Base-by-base conservation (phyloP, 1,140 invertebrate species). In the Hormaphis cornu region DNA sequence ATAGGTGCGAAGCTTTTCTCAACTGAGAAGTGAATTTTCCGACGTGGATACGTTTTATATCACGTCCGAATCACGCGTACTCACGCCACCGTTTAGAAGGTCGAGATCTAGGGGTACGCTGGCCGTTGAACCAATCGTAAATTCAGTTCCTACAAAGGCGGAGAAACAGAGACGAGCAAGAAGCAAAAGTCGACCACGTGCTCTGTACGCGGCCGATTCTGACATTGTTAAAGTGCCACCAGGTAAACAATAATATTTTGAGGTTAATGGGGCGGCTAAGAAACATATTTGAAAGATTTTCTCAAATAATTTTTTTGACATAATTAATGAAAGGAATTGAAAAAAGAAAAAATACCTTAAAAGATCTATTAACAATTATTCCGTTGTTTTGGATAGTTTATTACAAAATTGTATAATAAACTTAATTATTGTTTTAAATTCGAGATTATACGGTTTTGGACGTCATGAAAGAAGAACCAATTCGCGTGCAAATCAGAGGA, bases 31-130 rank as follows among this genome's bases (percentile, higher is more conserved):
- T 75, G 92, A 95, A 75, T 93, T 93, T 75, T 88, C 89, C 1
- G 90, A 93, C 73, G 87, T 93, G 40, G 90, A 93, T 76, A 93
- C 90, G 12, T 95, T 95, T 79, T 93, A 93, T 76, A 79, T 94
- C 74, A 88, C 87, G 14, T 82, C 84, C 14, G 84, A 85, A 0
- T 78, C 81, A 28, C 84, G 85, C 0, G 78, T 81, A 28, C 80
- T 79, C 0, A 79, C 80, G 42, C 86, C 85, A 0, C 85, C 86
- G 1, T 82, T 85, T 18, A 79, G 86, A 74, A 83, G 88, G 73
- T 88, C 87, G 8, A 80, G 88, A 71, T 88, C 88, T 4, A 80
- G 89, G 69, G 85, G 82, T 7, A 72, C 74, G 1, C 46, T 74
- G 7, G 66, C 61, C 1, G 72, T 72, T 6, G 72, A 69, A 8